Base-by-base conservation (phyloP, 2,888 invertebrate species). In the Coleophora flavipennella region DNA sequence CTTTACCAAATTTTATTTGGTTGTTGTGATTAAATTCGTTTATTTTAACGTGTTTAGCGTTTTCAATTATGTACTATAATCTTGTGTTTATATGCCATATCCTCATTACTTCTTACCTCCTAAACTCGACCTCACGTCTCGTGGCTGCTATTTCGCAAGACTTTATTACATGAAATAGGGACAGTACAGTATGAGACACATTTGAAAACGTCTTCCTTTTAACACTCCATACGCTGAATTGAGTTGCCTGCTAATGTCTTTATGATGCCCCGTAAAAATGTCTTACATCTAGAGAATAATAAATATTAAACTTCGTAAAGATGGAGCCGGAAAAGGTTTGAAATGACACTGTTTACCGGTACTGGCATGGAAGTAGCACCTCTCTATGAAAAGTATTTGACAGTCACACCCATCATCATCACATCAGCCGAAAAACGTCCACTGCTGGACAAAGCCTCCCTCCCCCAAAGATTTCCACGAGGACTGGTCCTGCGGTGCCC, bases 101-200 rank as follows among this genome's bases (percentile, higher is more conserved):
- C 63, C 46, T 50, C 41, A 27, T 3, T n/a, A 2, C 2, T 27
- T 14, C 10, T 40, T 31, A 40, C 32, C 40, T 37, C 33, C 38
- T 33, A 25, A 10, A 33, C 38, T 48, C 45, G 39, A 31, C 42
- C 44, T 49, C 53, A 46, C 52, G 54, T 59, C 55, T 48, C 48
- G 47, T 61, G 59, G 65, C 66, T 48, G 60, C 60, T 59, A 62
- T 67, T 63, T 55, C 57, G 42, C 55, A 50, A 58, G 57, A 67
- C 56, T 75, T 74, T 73, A 74, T 68, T 64, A 59, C 66, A 57
- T 51, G 59, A 67, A 70, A 67, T 67, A 67, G 57, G 57, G 61
- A 61, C 59, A 67, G 52, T 50, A 50, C 53, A 67, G 52, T 50
- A 50, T 52, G 52, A 61, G 63, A 68, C 62, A 66, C 59, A 65